Conservation (phyloP, 2,888 invertebrate genomes). For the Rotaria magnacalcarata region DNA sequence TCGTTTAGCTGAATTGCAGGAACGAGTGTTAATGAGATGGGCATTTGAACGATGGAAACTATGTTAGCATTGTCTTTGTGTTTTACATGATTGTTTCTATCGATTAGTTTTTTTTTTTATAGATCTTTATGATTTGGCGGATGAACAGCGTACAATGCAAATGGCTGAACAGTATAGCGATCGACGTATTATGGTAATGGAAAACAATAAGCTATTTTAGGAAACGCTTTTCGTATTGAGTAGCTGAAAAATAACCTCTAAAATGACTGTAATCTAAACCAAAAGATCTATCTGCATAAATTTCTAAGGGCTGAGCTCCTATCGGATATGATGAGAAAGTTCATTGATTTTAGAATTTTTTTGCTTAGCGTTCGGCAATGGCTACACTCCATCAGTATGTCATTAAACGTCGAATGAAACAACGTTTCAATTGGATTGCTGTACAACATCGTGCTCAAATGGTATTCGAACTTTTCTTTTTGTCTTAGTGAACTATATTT, state of each 20-base stretch:
- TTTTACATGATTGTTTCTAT: not conserved
- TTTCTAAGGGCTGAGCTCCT: no score
- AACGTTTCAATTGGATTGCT: conserved; percentile 13
- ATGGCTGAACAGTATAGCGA: conserved; percentile 33
- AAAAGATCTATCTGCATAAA: no score
- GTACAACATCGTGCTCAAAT: not conserved
- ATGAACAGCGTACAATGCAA: not conserved
- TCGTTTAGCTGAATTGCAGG: not conserved
- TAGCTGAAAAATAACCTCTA: no score
- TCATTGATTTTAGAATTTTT: not conserved
- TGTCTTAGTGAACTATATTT: not conserved
- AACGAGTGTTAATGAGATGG: not conserved
- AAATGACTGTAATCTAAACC: no score
- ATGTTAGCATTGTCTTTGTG: not conserved
- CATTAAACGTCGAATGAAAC: conserved; percentile 7
- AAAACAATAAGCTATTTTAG: not conserved
- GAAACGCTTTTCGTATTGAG: no score
- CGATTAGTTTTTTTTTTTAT: not conserved
- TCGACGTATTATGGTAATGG: not conserved
- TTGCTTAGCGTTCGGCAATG: not conserved
- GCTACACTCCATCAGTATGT: not conserved
- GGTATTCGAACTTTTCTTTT: not conserved
- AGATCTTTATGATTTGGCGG: not conserved
- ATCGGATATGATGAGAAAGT: no score
- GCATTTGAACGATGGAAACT: not conserved